Conservation (phyloP, 2,797 vertebrate species). For the Falco novaeseelandiae region DNA sequence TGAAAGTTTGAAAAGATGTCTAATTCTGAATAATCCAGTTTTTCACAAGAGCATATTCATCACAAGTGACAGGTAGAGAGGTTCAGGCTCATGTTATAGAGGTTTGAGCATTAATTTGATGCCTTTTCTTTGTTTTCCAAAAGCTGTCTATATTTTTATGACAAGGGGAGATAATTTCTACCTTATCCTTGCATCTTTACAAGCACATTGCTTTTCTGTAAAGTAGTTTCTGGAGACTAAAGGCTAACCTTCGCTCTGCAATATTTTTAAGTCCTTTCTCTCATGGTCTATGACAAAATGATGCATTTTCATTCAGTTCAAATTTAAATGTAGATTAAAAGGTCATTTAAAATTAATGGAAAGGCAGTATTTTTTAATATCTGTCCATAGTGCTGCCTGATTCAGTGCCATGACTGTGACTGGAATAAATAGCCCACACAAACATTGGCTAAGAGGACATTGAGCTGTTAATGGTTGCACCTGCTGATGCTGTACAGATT, state of each 20-base stretch:
- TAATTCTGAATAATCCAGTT: conserved; percentile 62
- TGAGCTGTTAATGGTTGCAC: conserved; percentile 70
- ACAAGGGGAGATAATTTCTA: conserved; percentile 44
- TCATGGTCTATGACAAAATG: conserved; percentile 51
- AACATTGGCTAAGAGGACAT: conserved; percentile 41
- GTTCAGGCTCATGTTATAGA: conserved; percentile 24
- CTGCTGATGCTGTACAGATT: conserved; percentile 83
- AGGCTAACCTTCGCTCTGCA: conserved; percentile 14
- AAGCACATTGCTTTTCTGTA: not conserved
- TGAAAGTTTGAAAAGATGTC: conserved; percentile 64
- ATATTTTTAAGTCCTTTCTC: conserved; percentile 24
- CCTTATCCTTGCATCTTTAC: conserved; percentile 35
- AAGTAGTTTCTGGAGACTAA: conserved; percentile 32
- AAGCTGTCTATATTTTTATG: conserved; percentile 64
- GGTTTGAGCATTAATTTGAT: conserved; percentile 61
- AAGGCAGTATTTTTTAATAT: conserved; percentile 75
- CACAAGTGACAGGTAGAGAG: conserved; percentile 54
- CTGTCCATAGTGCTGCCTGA: conserved; percentile 46
- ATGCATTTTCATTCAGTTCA: conserved; percentile 66
- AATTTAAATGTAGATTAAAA: conserved; percentile 77
- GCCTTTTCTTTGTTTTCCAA: conserved; percentile 56
- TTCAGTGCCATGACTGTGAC: conserved; percentile 49
- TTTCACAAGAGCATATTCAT: conserved; percentile 58
- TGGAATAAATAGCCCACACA: conserved; percentile 71
- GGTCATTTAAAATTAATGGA: conserved; percentile 76